phyloP scores from a whole-genome alignment of 2,888 invertebrate species.

The Parnassius orleans region DNA sequence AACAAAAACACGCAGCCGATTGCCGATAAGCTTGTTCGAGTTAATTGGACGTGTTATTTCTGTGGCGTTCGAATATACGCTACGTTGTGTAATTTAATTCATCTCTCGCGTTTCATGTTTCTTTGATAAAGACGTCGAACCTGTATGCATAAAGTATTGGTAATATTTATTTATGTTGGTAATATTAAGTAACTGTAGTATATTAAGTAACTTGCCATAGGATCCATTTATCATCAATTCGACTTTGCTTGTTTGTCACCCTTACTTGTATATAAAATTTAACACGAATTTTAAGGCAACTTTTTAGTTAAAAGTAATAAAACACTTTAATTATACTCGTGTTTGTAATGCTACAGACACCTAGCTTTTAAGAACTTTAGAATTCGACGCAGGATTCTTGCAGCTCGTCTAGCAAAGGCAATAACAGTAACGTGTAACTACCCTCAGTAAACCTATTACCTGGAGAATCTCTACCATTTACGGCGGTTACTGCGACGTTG shows the following conservation, averaged over 20 bases:
- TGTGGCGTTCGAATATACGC: conserved; percentile 21
- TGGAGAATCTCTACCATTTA: conserved; percentile 5
- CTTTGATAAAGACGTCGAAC: background rate
- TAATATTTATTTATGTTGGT: too few relatives aligned
- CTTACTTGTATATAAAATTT: too few relatives aligned
- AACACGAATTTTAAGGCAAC: too few relatives aligned
- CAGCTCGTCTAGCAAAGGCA: conserved; percentile 6
- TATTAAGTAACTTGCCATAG: too few relatives aligned
- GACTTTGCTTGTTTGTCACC: too few relatives aligned
- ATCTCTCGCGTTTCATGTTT: conserved; percentile 1
- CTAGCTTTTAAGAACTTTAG: conserved; percentile 4
- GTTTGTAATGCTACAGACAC: too few relatives aligned
- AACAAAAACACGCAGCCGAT: conserved; percentile 33
- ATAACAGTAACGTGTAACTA: conserved; percentile 15
- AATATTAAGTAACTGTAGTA: too few relatives aligned
- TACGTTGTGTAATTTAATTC: conserved; percentile 29
- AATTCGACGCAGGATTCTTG: conserved; percentile 6
- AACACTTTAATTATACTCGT: too few relatives aligned
- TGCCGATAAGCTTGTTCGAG: conserved; percentile 36
- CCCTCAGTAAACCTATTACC: conserved; percentile 14
- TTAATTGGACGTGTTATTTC: conserved; percentile 38
- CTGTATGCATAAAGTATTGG: background rate
- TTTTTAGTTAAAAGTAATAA: too few relatives aligned
- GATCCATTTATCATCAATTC: too few relatives aligned
- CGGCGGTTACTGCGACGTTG: conserved; percentile 1